phyloP scores from a whole-genome alignment of 2,797 vertebrate genomes.

The Sphenopsis melanotis region DNA sequence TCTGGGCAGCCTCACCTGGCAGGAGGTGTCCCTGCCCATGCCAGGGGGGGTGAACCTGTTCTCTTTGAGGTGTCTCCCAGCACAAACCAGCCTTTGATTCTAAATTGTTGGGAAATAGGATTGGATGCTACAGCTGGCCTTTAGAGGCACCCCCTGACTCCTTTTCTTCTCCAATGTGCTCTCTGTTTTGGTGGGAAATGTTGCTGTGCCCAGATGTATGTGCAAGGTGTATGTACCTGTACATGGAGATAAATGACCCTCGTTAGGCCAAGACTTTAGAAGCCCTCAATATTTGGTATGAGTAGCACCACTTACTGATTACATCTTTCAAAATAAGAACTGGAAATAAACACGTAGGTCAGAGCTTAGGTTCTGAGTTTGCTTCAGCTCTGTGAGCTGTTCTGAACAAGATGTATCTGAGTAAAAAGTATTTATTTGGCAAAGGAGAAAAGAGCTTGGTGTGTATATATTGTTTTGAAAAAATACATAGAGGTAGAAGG shows the following conservation, averaged over 20 bases:
- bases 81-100: neutral
- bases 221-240: rapidly evolving
- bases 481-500: neutral
- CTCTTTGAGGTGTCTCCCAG: neutral
- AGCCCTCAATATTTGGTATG: neutral
- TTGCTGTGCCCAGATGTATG: neutral
- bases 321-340: neutral
- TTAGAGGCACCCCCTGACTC: neutral
- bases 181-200: neutral
- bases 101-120: neutral
- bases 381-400: neutral
- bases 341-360: neutral
- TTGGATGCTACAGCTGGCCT: neutral
- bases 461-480: neutral
- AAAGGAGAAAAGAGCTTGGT: neutral
- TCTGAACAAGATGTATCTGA: neutral
- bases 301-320: neutral
- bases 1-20: neutral
- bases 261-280: neutral
- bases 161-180: neutral
- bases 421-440: neutral
- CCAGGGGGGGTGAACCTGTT: neutral
- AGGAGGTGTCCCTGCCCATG: neutral
- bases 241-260: neutral
- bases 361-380: neutral